Conservation (phyloP, 2,797 vertebrate species). For the Labroides dimidiatus region DNA sequence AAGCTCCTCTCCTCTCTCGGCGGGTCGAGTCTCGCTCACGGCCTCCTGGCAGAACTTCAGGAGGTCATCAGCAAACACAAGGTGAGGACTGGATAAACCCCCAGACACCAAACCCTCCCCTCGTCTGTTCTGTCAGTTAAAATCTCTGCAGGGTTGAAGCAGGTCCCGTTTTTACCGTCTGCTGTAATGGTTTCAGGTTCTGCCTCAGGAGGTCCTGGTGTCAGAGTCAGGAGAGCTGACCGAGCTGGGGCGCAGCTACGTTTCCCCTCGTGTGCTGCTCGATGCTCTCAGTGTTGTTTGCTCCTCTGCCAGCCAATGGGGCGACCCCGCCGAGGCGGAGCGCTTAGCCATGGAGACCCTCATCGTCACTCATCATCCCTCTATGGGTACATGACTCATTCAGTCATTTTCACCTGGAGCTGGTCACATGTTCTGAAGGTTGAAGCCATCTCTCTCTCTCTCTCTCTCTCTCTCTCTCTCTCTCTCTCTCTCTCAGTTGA, state of each 20-base stretch:
- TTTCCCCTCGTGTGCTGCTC: constrained; percentile 88
- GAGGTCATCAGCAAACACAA: constrained; percentile 91
- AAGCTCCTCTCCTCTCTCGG: constrained; percentile 92
- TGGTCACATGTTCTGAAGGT: too few relatives aligned
- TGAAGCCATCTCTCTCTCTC: too few relatives aligned
- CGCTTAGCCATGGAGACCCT: constrained; percentile 91
- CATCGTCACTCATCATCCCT: constrained; percentile 92
- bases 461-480: too few relatives aligned
- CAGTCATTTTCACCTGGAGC: too few relatives aligned
- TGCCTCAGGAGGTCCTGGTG: constrained; percentile 87
- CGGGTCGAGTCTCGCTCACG: constrained; percentile 88
- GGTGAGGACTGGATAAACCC: constrained; percentile 69
- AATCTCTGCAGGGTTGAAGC: too few relatives aligned
- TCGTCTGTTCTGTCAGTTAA: too few relatives aligned
- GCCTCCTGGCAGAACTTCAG: constrained; percentile 92
- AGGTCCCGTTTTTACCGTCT: not conserved
- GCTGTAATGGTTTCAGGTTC: constrained; percentile 79
- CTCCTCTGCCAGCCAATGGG: constrained; percentile 86
- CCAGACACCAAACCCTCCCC: not conserved
- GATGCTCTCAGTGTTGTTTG: constrained; percentile 90
- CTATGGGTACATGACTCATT: constrained; percentile 84
- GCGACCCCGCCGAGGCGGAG: constrained; percentile 84
- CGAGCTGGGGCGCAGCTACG: constrained; percentile 87
- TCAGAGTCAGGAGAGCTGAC: constrained; percentile 89
- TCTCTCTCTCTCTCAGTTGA: constrained; percentile 77